Percentiles rank a stretch among this genome's conserved stretches.
These are phyloP conservation scores for Sebastes umbrosus DNA, from an alignment of 2,797 vertebrate genomes.

Conservation along the genomic window DNA sequence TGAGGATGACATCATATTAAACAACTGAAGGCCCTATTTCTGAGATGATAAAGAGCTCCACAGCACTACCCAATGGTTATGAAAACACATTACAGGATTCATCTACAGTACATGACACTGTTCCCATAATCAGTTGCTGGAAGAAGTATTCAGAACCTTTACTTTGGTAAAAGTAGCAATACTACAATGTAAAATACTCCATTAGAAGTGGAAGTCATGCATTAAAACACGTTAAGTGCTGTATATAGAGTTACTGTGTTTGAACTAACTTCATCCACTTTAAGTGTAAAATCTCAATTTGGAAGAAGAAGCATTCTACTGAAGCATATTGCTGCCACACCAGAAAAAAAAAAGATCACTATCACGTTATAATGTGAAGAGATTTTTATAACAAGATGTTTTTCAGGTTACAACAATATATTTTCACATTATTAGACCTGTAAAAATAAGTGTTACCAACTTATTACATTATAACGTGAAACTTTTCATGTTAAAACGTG, in stretches of 20 bases:
- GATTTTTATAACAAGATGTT: too few relatives aligned
- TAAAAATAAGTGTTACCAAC: too few relatives aligned
- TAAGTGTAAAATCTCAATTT: not conserved
- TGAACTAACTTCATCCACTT: not conserved
- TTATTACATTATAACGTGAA: too few relatives aligned
- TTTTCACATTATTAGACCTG: too few relatives aligned
- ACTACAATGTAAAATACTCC: too few relatives aligned
- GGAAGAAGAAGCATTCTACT: not conserved
- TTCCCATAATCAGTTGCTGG: not conserved
- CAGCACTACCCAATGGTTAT: slow-evolving; percentile 40
- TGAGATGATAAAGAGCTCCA: slow-evolving; percentile 22
- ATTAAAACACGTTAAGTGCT: too few relatives aligned
- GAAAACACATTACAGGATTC: slow-evolving; percentile 12
- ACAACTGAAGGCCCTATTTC: not conserved
- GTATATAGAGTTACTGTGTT: not conserved
- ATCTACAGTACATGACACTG: not conserved
- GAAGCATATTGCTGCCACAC: too few relatives aligned
- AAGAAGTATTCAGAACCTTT: not conserved
- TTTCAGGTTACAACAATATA: too few relatives aligned
- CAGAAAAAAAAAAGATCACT: too few relatives aligned
- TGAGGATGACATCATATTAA: slow-evolving; percentile 65
- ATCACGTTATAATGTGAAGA: too few relatives aligned
- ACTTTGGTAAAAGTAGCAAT: not conserved
- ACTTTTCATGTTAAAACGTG: too few relatives aligned
- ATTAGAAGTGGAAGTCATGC: too few relatives aligned